Percentiles rank a stretch among this genome's conserved stretches.
These are phyloP conservation scores for Thomomys bottae DNA, from an alignment of 2,113 vertebrate genomes.

Conservation along the genomic window DNA sequence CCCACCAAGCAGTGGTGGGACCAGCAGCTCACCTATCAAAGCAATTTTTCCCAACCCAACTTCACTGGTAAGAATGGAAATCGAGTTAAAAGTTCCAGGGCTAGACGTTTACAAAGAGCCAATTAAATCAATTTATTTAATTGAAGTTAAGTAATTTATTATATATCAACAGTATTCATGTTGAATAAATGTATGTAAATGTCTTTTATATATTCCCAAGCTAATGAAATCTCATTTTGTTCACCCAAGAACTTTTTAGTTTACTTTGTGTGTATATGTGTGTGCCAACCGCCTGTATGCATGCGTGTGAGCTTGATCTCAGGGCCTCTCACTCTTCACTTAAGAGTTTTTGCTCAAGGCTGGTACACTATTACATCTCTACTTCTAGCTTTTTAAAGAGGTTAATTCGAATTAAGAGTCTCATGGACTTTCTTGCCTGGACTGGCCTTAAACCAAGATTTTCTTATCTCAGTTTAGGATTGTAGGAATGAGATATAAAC, in stretches of 20 bases:
- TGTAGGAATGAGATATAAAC: too few relatives aligned
- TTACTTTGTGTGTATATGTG: neutral
- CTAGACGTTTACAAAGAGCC: neutral
- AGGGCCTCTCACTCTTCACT: too few relatives aligned
- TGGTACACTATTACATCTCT: too few relatives aligned
- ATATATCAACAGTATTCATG: neutral
- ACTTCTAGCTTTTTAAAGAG: too few relatives aligned
- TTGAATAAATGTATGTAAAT: neutral
- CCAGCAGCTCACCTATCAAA: slow-evolving; percentile 95
- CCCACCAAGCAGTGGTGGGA: slow-evolving; percentile 94
- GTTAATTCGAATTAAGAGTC: too few relatives aligned
- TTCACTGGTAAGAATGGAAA: slow-evolving; percentile 90
- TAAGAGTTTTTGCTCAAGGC: too few relatives aligned
- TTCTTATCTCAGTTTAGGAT: too few relatives aligned
- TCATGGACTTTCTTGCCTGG: too few relatives aligned
- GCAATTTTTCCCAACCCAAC: slow-evolving; percentile 95
- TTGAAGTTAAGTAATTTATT: neutral
- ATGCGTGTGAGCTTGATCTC: too few relatives aligned
- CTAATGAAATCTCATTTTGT: neutral
- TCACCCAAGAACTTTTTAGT: neutral
- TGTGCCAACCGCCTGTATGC: too few relatives aligned
- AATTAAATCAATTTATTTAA: neutral
- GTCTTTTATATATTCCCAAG: neutral
- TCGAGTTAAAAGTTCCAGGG: rapidly evolving
- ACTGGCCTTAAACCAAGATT: too few relatives aligned